These are phyloP conservation scores for Meloidogyne hapla DNA, from an alignment of 1,140 invertebrate species.

Conservation along the genomic window DNA sequence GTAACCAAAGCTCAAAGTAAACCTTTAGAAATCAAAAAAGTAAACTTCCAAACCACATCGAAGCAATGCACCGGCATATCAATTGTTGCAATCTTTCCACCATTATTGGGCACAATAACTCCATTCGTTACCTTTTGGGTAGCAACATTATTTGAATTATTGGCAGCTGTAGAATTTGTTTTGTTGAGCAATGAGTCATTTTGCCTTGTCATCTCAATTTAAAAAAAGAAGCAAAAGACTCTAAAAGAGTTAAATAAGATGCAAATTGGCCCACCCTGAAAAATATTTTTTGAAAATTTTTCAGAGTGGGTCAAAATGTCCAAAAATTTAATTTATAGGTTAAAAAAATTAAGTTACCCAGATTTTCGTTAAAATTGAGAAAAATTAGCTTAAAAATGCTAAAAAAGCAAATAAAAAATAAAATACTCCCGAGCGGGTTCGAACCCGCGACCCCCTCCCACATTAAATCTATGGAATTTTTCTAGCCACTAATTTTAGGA, in stretches of 20 bases:
- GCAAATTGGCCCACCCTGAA: background rate
- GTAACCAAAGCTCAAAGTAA: background rate
- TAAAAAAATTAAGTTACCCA: background rate
- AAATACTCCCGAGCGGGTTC: background rate
- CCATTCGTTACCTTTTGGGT: background rate
- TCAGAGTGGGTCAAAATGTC: background rate
- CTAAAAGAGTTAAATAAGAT: background rate
- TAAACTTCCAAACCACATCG: conserved; percentile 46
- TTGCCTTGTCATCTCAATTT: background rate
- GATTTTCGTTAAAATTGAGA: background rate
- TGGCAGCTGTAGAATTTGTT: background rate
- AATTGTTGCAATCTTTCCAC: conserved; percentile 21
- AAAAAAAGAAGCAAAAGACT: background rate
- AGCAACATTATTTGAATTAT: background rate
- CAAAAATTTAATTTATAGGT: background rate
- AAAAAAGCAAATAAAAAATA: background rate
- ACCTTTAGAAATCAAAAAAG: background rate
- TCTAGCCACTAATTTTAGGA: no score
- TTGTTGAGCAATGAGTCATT: conserved; percentile 1
- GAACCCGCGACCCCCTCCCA: background rate
- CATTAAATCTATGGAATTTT: no score
- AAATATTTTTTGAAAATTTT: background rate
- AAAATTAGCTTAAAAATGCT: no score
- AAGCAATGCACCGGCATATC: conserved; percentile 59
- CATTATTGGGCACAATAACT: background rate